phyloP scores from a whole-genome alignment of 2,113 vertebrate species.

The Electrona antarctica region DNA sequence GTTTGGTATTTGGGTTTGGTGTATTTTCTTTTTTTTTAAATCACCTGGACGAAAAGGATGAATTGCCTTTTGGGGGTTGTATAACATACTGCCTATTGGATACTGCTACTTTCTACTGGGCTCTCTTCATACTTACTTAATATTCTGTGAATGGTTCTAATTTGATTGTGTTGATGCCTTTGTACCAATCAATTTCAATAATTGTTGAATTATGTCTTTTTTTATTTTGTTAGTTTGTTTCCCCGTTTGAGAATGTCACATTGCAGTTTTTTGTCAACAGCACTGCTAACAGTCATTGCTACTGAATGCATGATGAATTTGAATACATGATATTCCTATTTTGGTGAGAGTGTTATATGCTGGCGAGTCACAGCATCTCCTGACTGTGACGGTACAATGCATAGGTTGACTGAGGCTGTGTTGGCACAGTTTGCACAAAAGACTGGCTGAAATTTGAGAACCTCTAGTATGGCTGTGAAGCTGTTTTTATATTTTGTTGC shows the following conservation, averaged over 20 bases:
- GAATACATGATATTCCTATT: constrained; percentile 14
- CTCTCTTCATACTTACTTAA: constrained; percentile 18
- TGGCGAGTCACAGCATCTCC: constrained; percentile 7
- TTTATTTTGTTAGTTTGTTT: constrained; percentile 16
- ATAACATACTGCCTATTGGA: constrained; percentile 34
- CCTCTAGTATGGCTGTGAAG: constrained; percentile 31
- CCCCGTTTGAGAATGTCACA: constrained; percentile 5
- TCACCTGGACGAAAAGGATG: constrained; percentile 16
- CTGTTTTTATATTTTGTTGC: constrained; percentile 45
- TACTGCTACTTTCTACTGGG: constrained; percentile 8
- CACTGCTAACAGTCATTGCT: constrained; percentile 31
- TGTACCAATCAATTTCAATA: constrained; percentile 29
- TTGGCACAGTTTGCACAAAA: constrained; percentile 22
- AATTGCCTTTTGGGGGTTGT: constrained; percentile 24
- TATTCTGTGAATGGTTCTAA: constrained; percentile 2
- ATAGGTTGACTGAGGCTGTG: constrained; percentile 28
- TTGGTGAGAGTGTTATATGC: constrained; percentile 9
- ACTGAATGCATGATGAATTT: constrained; percentile 45
- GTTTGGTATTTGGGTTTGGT: constrained; percentile 11
- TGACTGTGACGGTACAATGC: constrained; percentile 19
- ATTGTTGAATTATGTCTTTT: constrained; percentile 28
- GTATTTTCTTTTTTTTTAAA: too few species aligned
- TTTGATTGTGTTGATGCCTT: constrained; percentile 19
- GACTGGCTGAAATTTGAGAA: constrained; percentile 19
- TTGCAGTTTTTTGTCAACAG: constrained; percentile 35